phyloP scores from a whole-genome alignment of 2,888 invertebrate genomes.

The Synergus umbraculus region DNA sequence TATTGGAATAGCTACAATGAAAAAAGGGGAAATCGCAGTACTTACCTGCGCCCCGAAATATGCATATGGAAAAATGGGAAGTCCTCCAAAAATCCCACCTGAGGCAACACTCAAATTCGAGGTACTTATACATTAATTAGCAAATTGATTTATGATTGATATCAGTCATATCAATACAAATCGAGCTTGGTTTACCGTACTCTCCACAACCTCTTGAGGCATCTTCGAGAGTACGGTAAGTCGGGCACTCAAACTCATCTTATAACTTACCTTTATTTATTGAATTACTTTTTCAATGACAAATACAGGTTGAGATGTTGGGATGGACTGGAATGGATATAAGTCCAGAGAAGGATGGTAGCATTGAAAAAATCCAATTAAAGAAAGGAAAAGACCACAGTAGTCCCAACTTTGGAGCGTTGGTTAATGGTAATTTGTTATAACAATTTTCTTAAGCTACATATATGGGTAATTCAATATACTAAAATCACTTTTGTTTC shows the following conservation, averaged over 20 bases:
- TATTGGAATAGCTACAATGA: constrained; percentile 95
- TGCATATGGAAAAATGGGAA: constrained; percentile 92
- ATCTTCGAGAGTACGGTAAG: no score
- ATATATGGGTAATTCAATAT: no score
- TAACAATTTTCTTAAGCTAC: background rate
- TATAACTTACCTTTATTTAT: constrained; percentile 35
- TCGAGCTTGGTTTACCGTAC: no score
- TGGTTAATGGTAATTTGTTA: constrained; percentile 85
- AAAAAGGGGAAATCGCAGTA: constrained; percentile 89
- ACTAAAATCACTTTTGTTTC: no score
- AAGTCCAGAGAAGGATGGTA: constrained; percentile 89
- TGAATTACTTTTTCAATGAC: constrained; percentile 32
- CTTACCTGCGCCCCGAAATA: constrained; percentile 93
- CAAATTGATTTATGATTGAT: no score
- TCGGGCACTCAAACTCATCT: constrained; percentile 16
- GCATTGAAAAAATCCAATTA: constrained; percentile 87
- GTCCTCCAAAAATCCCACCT: constrained; percentile 92
- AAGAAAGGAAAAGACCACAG: constrained; percentile 85
- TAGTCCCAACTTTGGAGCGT: constrained; percentile 89
- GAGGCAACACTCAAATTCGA: constrained; percentile 93
- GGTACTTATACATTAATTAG: constrained; percentile 77
- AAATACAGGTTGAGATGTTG: constrained; percentile 88
- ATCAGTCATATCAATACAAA: no score
- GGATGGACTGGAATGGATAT: constrained; percentile 94
- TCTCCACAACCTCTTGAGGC: no score